Evolutionary conservation across 92 coral and sea anemone species (phyloP).

Genomic region (Porites cylindrica): DNA sequence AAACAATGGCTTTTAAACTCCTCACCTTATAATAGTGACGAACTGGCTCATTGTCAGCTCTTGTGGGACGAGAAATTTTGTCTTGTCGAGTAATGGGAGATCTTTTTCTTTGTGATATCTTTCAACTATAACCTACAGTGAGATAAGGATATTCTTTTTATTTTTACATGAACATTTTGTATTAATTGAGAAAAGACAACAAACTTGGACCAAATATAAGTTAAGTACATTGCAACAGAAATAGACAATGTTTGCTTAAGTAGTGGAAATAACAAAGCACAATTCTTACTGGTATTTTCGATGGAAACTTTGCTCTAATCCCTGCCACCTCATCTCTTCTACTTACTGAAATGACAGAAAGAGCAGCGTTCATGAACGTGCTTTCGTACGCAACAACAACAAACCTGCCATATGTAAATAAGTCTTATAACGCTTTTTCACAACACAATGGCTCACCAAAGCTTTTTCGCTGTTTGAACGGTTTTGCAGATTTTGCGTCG

Average conservation of each 20-base stretch:
- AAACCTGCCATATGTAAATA: neutral
- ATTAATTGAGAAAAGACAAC: neutral
- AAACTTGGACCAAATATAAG: neutral
- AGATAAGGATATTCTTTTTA: neutral
- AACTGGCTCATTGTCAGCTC: constrained; percentile 99
- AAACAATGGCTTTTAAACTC: constrained; percentile 20
- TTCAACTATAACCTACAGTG: constrained; percentile 94
- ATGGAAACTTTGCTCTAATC: constrained; percentile 97
- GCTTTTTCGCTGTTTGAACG: constrained; percentile 95
- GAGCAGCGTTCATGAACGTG: neutral
- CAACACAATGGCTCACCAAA: constrained; percentile 68
- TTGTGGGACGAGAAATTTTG: constrained; percentile 97
- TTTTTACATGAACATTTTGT: no score
- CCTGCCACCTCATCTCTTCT: constrained; percentile 98
- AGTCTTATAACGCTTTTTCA: neutral
- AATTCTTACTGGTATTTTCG: constrained; percentile 96
- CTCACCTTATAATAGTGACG: constrained; percentile 97
- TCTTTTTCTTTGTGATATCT: constrained; percentile 96
- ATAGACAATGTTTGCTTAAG: constrained; percentile 1
- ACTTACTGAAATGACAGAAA: constrained; percentile 69
- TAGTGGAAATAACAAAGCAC: neutral
- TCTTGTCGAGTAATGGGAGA: constrained; percentile 93
- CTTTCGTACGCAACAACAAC: constrained; percentile 1
- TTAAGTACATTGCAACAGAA: neutral
- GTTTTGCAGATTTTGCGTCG: constrained; percentile 79